These are phyloP conservation scores for Mastomys coucha DNA, from an alignment of 2,113 vertebrate species.

Conservation along the genomic window DNA sequence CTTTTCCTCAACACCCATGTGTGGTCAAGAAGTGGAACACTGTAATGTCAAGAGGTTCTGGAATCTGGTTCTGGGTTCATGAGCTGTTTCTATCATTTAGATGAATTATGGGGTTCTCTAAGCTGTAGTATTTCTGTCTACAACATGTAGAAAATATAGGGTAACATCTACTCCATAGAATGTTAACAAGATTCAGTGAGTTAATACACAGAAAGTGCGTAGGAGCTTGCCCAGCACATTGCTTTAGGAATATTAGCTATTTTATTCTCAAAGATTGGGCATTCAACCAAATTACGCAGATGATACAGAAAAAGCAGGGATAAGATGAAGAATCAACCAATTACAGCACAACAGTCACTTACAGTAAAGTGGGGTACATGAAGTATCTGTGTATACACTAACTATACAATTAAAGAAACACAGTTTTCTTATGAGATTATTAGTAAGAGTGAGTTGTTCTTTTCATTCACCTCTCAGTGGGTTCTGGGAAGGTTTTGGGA, in stretches of 20 bases:
- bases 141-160: background rate
- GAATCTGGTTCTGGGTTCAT: background rate
- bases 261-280: conserved; percentile 25
- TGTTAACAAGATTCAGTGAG: background rate
- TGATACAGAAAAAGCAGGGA: background rate
- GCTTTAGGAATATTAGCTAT: conserved; percentile 27
- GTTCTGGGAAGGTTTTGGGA: background rate
- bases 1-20: background rate
- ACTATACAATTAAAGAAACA: background rate
- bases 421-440: background rate
- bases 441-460: background rate
- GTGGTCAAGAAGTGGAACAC: background rate
- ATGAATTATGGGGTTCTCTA: background rate
- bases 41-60: background rate
- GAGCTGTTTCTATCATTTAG: background rate
- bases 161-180: background rate
- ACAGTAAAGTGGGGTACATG: background rate
- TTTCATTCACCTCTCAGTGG: background rate
- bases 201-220: background rate
- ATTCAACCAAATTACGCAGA: background rate
- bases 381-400: background rate
- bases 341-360: background rate
- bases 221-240: background rate
- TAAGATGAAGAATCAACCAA: conserved; percentile 21
- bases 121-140: background rate